phyloP scores from a whole-genome alignment of 2,113 vertebrate genomes.

The Colaptes auratus region DNA sequence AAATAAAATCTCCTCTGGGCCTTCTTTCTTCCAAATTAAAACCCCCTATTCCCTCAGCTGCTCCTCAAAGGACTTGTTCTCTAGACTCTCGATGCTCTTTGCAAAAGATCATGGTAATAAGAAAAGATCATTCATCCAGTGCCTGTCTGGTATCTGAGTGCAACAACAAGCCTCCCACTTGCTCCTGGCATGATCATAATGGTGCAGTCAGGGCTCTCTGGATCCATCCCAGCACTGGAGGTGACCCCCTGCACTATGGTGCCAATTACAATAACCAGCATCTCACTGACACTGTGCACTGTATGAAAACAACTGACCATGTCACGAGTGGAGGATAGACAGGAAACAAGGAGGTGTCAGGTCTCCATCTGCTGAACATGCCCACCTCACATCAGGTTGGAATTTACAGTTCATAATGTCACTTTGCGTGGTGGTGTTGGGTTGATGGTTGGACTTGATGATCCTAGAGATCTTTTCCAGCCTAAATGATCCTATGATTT shows the following conservation, averaged over 20 bases:
- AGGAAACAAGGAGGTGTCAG: neutral
- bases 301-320: fast-evolving
- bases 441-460: no score
- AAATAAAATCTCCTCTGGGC: no score
- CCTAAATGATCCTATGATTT: no score
- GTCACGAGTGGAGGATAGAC: neutral
- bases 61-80: neutral
- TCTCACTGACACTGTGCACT: neutral
- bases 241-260: neutral
- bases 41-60: no score
- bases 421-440: neutral
- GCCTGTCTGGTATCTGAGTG: neutral
- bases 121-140: neutral
- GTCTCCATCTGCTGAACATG: neutral
- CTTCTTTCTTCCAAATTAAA: no score
- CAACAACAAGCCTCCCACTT: neutral
- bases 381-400: neutral
- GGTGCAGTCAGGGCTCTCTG: neutral
- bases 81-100: neutral
- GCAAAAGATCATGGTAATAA: neutral
- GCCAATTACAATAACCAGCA: neutral
- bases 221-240: neutral
- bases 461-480: no score
- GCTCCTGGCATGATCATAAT: neutral
- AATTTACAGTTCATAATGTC: neutral